Evolutionary conservation across 2,797 vertebrate genomes (phyloP).

Genomic region (Sylvilagus floridanus): DNA sequence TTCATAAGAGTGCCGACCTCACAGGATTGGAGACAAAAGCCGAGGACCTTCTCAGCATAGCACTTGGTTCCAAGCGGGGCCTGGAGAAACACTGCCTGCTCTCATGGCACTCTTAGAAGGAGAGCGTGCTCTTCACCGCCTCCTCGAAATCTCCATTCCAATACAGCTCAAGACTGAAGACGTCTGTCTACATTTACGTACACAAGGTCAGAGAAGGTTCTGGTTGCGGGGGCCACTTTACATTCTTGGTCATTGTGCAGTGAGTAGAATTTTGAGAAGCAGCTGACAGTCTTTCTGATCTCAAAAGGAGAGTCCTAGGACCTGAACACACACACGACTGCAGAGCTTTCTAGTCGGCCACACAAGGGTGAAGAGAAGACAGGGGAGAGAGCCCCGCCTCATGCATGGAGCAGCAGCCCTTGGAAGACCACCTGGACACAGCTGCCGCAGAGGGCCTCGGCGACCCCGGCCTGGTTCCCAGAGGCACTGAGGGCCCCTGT

Average conservation of each 20-base stretch:
- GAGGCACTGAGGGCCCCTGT: neutral
- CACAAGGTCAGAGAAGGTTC: neutral
- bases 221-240: neutral
- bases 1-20: neutral
- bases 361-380: neutral
- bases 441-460: neutral
- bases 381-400: neutral
- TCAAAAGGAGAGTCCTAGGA: conserved; percentile 14
- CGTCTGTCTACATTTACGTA: neutral
- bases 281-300: neutral
- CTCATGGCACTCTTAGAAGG: neutral
- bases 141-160: conserved; percentile 12
- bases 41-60: neutral
- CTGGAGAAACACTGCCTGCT: neutral
- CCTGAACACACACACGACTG: neutral
- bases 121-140: neutral
- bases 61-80: neutral
- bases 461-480: neutral
- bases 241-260: neutral
- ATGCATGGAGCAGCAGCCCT: conserved; percentile 1
- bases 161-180: neutral
- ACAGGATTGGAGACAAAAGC: neutral
- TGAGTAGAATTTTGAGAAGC: neutral
- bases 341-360: neutral
- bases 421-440: neutral